Evolutionary conservation across 2,797 vertebrate species (phyloP), one percentile per base, ranked within the genome.

Genomic region (Hipposideros larvatus): DNA sequence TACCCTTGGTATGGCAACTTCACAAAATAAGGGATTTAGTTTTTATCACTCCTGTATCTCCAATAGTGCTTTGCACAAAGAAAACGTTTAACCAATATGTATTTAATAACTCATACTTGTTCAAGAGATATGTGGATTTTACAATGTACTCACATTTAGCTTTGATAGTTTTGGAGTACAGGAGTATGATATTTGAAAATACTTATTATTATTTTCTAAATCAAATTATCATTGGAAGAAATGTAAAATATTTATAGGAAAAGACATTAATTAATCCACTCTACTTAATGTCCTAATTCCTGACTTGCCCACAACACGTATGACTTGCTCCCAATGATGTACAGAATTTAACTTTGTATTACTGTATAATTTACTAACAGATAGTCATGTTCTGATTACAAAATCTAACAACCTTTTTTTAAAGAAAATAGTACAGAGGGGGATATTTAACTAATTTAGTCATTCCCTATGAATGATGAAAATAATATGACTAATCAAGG

Each of bases 321-420:
- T 80, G 34, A 22, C 11, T 88, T 96, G 2, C 1, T 22, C 2
- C 26, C 10, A 71, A 61, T 53, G 13, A n/a, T 91, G 1, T 7
- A 21, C 26, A 57, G 19, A 63, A 73, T 84, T 80, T 90, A 94
- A 59, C 34, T 87, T 95, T 87, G 26, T 79, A 71, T 63, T 46
- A 34, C 2, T 34, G 2, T 41, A 28, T 48, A 74, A 80, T 78
- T 92, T 87, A 28, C 26, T 41, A 88, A 55, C 9, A 59, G 22
- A 31, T n/a, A 73, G 18, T 41, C 28, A 51, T 13, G 1, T 68
- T 84, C 24, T 84, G 16, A 28, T 82, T 26, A 14, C 0, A 61
- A 79, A 92, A 28, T 0, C 16, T 92, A 66, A 48, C 4, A 43
- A 53, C 4, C 7, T 46, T 84, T 92, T 84, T 4, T n/a, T 63